Conservation (phyloP, 1,140 invertebrate genomes). For the Pachyrhynchus sulphureomaculatus region DNA sequence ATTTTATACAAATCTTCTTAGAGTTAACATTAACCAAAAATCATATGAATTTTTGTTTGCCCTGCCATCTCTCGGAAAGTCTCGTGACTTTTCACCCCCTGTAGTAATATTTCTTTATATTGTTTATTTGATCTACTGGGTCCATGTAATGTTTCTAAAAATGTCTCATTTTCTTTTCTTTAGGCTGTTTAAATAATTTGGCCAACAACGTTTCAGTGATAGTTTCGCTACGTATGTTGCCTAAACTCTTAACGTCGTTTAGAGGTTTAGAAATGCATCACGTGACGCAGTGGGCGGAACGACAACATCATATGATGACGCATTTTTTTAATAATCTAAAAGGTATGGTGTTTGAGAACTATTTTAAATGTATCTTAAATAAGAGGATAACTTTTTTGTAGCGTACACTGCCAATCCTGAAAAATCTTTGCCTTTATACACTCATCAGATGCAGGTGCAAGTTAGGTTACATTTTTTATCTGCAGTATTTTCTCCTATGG, state of each 20-base stretch:
- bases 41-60: no score
- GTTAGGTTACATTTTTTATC: constrained; percentile 88
- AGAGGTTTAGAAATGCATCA: constrained; percentile 79
- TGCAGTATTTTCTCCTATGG: constrained; percentile 86
- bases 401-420: constrained; percentile 56
- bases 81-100: no score
- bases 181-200: constrained; percentile 89
- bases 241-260: constrained; percentile 89
- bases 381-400: background rate
- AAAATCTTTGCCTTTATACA: constrained; percentile 60
- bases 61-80: no score
- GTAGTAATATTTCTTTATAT: no score
- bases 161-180: constrained; percentile 71
- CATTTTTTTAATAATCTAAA: constrained; percentile 86
- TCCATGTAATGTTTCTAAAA: background rate
- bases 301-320: constrained; percentile 86
- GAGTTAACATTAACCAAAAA: no score
- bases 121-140: no score
- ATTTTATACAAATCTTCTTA: no score
- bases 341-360: constrained; percentile 33
- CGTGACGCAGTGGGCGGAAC: constrained; percentile 86
- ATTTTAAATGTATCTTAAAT: background rate
- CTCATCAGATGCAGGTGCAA: constrained; percentile 87
- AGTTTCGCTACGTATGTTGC: constrained; percentile 82
- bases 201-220: constrained; percentile 86